These are phyloP conservation scores for Hydrozoanthus gracilis DNA, from an alignment of 92 coral and sea anemone genomes.

Conservation along the genomic window DNA sequence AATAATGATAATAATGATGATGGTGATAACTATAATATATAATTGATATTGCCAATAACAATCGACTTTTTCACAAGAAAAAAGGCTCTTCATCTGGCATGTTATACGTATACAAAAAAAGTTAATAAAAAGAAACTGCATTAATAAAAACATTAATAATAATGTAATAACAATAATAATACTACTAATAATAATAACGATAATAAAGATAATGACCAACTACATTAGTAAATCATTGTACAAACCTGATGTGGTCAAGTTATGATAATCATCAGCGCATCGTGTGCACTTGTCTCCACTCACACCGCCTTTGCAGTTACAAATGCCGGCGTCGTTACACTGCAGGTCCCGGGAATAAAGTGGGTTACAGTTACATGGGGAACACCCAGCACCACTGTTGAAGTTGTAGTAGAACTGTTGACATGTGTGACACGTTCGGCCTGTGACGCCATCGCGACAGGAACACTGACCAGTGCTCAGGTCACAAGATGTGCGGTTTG, in stretches of 20 bases:
- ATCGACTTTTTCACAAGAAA: too few species aligned
- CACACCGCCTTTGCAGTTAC: slow-evolving; percentile 83
- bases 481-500: slow-evolving; percentile 81
- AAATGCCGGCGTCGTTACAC: slow-evolving; percentile 71
- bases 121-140: too few species aligned
- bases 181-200: too few species aligned
- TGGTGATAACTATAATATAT: too few species aligned
- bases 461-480: slow-evolving; percentile 80
- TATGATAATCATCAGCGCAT: slow-evolving; percentile 77
- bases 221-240: not conserved
- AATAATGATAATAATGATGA: too few species aligned
- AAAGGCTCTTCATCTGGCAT: too few species aligned
- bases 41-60: too few species aligned
- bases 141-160: too few species aligned
- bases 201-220: too few species aligned
- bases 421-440: slow-evolving; percentile 76
- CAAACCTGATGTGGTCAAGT: slow-evolving; percentile 79
- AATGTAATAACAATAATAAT: too few species aligned
- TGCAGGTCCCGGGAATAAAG: slow-evolving; percentile 77
- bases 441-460: slow-evolving; percentile 76
- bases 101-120: too few species aligned
- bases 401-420: slow-evolving; percentile 70
- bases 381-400: slow-evolving; percentile 84
- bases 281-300: slow-evolving; percentile 73
- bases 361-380: slow-evolving; percentile 77